These are phyloP conservation scores for Brachionichthys hirsutus DNA, from an alignment of 2,113 vertebrate species.

Conservation along the genomic window DNA sequence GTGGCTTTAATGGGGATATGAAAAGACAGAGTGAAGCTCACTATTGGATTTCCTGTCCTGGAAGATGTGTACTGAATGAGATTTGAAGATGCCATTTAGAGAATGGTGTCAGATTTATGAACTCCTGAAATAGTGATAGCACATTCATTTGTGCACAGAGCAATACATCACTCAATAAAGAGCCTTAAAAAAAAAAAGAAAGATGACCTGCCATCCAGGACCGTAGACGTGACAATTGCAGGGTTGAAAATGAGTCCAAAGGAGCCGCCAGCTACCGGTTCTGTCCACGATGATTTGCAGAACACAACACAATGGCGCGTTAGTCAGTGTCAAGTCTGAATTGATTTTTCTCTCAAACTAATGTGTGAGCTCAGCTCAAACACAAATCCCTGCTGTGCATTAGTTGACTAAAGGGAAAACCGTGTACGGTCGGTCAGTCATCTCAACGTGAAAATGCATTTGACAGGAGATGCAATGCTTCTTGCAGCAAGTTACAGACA, in stretches of 20 bases:
- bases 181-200: constrained; percentile 9
- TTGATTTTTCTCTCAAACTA: constrained; percentile 35
- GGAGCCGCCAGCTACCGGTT: not conserved
- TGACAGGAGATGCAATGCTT: constrained; percentile 6
- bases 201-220: constrained; percentile 21
- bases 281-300: constrained; percentile 20
- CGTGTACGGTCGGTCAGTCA: not conserved
- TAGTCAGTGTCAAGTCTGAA: constrained; percentile 45
- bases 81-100: constrained; percentile 22
- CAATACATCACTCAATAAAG: constrained; percentile 9
- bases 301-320: constrained; percentile 25
- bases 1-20: constrained; percentile 2
- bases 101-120: constrained; percentile 33
- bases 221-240: constrained; percentile 13
- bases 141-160: constrained; percentile 25
- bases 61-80: constrained; percentile 21
- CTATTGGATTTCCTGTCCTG: constrained; percentile 14
- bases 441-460: not conserved
- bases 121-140: constrained; percentile 13
- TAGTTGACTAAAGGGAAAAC: not conserved
- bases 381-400: constrained; percentile 18
- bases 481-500: not conserved
- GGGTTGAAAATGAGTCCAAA: constrained; percentile 17
- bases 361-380: constrained; percentile 16
- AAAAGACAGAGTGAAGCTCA: constrained; percentile 19